Conservation (phyloP, 2,888 invertebrate genomes). For the Trimorus sp. region DNA sequence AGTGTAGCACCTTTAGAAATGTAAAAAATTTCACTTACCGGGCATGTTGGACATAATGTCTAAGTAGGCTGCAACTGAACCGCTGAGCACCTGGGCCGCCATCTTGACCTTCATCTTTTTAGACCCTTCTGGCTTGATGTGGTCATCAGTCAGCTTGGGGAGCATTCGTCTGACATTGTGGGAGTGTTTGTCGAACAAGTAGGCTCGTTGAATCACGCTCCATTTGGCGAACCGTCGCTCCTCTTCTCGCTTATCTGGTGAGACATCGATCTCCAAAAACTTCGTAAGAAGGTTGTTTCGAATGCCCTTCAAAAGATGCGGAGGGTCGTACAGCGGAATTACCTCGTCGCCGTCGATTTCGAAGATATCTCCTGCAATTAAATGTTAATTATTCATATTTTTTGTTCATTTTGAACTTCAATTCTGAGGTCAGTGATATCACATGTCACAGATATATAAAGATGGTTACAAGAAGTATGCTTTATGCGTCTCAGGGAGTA, state of each 20-base stretch:
- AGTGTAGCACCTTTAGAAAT: too few relatives aligned
- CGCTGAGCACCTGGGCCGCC: slow-evolving; percentile 6
- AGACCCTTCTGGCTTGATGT: neutral
- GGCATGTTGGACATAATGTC: neutral
- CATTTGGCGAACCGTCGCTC: slow-evolving; percentile 24
- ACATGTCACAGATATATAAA: too few relatives aligned
- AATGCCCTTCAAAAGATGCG: slow-evolving; percentile 17
- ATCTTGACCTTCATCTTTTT: slow-evolving; percentile 14
- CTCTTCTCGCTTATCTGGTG: neutral
- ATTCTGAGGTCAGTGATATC: too few relatives aligned
- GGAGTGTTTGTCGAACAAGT: slow-evolving; percentile 21
- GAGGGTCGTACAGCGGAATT: slow-evolving; percentile 17
- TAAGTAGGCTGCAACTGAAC: neutral
- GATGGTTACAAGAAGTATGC: too few relatives aligned
- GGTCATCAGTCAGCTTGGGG: neutral
- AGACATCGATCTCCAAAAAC: neutral
- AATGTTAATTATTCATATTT: too few relatives aligned
- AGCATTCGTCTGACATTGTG: neutral
- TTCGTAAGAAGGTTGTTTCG: slow-evolving; percentile 26
- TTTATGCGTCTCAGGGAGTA: too few relatives aligned
- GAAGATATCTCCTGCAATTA: slow-evolving; percentile 11
- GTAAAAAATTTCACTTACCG: too few relatives aligned
- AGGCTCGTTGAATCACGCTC: slow-evolving; percentile 5
- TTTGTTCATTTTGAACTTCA: too few relatives aligned
- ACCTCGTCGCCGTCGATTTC: slow-evolving; percentile 3